A percentile compares a stretch with the other conserved stretches of the same genome.
Conservation (phyloP, 2,797 vertebrate species). For the Rhinichthys osculus region DNA sequence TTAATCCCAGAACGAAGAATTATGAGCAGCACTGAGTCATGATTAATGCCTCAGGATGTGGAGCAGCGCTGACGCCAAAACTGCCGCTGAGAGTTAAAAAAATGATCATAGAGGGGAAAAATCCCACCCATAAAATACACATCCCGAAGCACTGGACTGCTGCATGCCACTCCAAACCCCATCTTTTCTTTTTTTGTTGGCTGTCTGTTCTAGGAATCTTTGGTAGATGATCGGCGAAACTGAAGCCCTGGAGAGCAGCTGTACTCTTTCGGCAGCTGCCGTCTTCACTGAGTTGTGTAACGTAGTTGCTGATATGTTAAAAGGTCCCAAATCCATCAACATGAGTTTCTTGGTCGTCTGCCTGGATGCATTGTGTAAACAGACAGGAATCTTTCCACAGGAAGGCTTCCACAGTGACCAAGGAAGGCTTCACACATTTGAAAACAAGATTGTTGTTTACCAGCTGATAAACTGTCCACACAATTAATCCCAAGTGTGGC, state of each 20-base stretch:
- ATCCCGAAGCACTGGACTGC: conserved; percentile 43
- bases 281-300: conserved; percentile 61
- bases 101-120: conserved; percentile 38
- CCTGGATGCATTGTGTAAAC: conserved; percentile 64
- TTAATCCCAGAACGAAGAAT: conserved; percentile 59
- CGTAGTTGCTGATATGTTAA: conserved; percentile 61
- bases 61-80: conserved; percentile 57
- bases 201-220: conserved; percentile 57
- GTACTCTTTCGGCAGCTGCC: conserved; percentile 64
- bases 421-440: conserved; percentile 3
- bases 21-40: conserved; percentile 63
- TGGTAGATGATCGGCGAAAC: conserved; percentile 36
- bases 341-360: conserved; percentile 53
- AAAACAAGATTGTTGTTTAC: neutral
- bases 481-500: neutral
- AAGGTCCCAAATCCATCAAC: conserved; percentile 64
- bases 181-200: conserved; percentile 7
- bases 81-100: conserved; percentile 54
- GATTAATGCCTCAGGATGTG: conserved; percentile 74
- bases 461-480: neutral
- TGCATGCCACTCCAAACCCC: conserved; percentile 53
- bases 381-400: conserved; percentile 56
- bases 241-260: conserved; percentile 51
- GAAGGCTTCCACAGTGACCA: conserved; percentile 19
- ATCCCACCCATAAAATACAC: conserved; percentile 64